phyloP scores from a whole-genome alignment of 2,888 invertebrate species.

The Idaea biselata region DNA sequence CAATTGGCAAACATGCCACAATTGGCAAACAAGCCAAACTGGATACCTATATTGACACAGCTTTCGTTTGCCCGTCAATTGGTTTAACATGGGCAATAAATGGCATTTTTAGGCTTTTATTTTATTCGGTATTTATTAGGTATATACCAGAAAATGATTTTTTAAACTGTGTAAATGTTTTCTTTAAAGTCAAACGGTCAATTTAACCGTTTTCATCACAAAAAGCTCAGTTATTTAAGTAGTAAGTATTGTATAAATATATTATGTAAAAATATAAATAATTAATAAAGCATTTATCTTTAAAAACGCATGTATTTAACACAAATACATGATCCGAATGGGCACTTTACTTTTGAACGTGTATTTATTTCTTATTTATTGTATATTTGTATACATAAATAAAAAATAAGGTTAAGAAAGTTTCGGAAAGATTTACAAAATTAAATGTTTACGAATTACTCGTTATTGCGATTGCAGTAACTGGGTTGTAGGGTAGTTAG shows the following conservation, averaged over 20 bases:
- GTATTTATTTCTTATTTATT: not conserved
- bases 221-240: not conserved
- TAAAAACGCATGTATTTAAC: not conserved
- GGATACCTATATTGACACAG: not conserved
- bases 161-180: not conserved
- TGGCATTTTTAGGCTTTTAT: constrained; percentile 1
- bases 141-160: not conserved
- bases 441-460: not conserved
- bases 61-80: not conserved
- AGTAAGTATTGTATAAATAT: not conserved
- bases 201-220: not conserved
- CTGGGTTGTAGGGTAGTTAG: not conserved
- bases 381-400: not conserved
- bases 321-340: not conserved
- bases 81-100: not conserved
- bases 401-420: not conserved
- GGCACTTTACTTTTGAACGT: not conserved
- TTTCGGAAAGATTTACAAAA: not conserved
- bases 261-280: not conserved
- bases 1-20: not conserved
- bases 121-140: not conserved
- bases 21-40: not conserved
- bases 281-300: not conserved
- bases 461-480: not conserved
- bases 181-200: not conserved